Evolutionary conservation across 2,797 vertebrate species (phyloP), one percentile per base, ranked within the genome.

Genomic region (Crocodylus rhombifer): DNA sequence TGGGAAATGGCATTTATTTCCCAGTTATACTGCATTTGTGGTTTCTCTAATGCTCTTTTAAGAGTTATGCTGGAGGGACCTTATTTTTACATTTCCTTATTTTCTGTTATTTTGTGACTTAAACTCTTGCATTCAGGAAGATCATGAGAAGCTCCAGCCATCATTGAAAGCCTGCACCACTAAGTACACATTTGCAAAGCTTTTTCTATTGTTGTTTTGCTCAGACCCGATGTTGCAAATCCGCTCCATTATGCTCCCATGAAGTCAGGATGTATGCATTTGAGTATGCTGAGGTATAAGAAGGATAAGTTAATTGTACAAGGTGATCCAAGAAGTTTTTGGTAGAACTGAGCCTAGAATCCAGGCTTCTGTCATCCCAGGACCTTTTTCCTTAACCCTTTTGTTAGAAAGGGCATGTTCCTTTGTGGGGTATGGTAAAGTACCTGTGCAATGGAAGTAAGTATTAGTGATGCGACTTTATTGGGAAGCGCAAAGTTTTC

Each of bases 41-140:
- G 23, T 3, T 1, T 51, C 42, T 51, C 63, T 8, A 57, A 21
- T 2, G 63, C 76, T 92, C 2, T 2, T 7, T 0, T 2, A 25
- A 42, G 82, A 51, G 85, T 9, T 4, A 3, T 1, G 3, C 42
- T 69, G 89, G 95, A 4, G 1, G 89, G 87, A 82, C 84, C 94
- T 85, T 36, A 74, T 18, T 79, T 86, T 7, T 0, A 26, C 58
- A 0, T 82, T 95, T 96, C 96, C 95, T 93, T 93, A 5, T 82
- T 26, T 73, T 6, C 95, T 94, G 85, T 95, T 96, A 92, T 95
- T 91, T 51, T 51, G 88, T 17, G 93, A 95, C 74, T 94, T 90
- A 12, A 95, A 60, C 89, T 83, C 77, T 84, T 14, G 0, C 1
- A 79, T 25, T 86, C 95, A 94, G 96, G 96, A 96, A 96, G 89